phyloP scores from a whole-genome alignment of 1,140 invertebrate species.

The Asobara japonica region DNA sequence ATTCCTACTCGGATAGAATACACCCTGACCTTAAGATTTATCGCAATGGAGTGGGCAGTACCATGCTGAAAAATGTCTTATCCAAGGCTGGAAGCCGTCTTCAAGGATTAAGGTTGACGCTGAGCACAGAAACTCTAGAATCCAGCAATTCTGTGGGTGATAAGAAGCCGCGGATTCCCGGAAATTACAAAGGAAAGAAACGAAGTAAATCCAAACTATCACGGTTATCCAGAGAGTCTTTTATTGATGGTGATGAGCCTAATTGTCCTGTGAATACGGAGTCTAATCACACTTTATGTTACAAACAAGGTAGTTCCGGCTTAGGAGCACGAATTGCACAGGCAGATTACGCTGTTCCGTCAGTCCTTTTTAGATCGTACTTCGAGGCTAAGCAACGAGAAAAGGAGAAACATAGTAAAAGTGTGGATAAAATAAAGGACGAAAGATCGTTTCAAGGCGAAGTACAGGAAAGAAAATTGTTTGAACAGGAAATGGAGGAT shows the following conservation, averaged over 20 bases:
- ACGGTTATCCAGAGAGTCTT: slow-evolving; percentile 42
- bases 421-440: no score
- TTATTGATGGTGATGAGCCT: slow-evolving; percentile 56
- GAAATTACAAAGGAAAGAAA: slow-evolving; percentile 45
- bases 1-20: slow-evolving; percentile 63
- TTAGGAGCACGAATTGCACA: slow-evolving; percentile 87
- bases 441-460: slow-evolving; percentile 19
- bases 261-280: slow-evolving; percentile 42
- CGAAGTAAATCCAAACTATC: slow-evolving; percentile 46
- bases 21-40: slow-evolving; percentile 84
- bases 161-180: slow-evolving; percentile 44
- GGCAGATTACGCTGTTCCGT: slow-evolving; percentile 86
- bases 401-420: no score
- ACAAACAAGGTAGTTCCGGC: slow-evolving; percentile 83
- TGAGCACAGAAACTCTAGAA: slow-evolving; percentile 62
- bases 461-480: slow-evolving; percentile 22
- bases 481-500: slow-evolving; percentile 38
- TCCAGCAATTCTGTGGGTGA: slow-evolving; percentile 57
- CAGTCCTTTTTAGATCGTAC: slow-evolving; percentile 65
- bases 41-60: slow-evolving; percentile 51
- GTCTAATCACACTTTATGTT: slow-evolving; percentile 56
- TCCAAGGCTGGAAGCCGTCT: slow-evolving; percentile 58
- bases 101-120: slow-evolving; percentile 56
- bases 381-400: neutral
- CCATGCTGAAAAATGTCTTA: slow-evolving; percentile 53